Conservation (phyloP, 2,113 vertebrate species). For the Albula goreensis region DNA sequence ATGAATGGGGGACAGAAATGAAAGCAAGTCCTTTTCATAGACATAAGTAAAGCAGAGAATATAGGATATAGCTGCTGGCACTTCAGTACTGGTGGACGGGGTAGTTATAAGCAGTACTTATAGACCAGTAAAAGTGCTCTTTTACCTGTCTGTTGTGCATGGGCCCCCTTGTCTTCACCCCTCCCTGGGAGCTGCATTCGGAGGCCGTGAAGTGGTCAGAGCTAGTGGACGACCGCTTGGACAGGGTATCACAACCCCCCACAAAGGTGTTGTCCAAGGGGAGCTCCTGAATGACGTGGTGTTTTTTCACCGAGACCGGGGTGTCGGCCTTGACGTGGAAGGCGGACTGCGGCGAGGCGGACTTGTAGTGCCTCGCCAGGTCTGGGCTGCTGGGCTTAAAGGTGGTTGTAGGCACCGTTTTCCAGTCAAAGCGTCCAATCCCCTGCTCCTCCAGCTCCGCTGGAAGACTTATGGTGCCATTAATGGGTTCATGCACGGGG, state of each 20-base stretch:
- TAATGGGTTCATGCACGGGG: conserved; percentile 96
- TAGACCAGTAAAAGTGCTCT: conserved; percentile 99
- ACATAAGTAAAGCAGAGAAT: conserved; percentile 61
- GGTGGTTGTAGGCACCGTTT: conserved; percentile 90
- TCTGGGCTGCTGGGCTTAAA: conserved; percentile 98
- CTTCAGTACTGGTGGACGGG: conserved; percentile 94
- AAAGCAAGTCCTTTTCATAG: conserved; percentile 43
- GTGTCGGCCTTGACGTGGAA: conserved; percentile 99
- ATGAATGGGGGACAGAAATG: conserved; percentile 22
- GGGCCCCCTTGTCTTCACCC: conserved; percentile 99
- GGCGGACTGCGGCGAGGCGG: conserved; percentile 94
- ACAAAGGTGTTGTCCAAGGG: conserved; percentile 99
- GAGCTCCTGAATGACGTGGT: conserved; percentile 99
- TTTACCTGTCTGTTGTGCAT: conserved; percentile 99
- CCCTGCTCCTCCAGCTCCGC: conserved; percentile 96
- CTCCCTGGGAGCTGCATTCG: conserved; percentile 99
- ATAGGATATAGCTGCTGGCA: conserved; percentile 74
- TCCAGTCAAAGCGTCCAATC: conserved; percentile 98
- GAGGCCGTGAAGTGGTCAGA: conserved; percentile 99
- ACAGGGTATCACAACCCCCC: conserved; percentile 97
- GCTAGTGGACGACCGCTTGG: conserved; percentile 98
- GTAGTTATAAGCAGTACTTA: conserved; percentile 99
- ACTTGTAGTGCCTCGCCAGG: conserved; percentile 98
- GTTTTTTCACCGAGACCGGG: conserved; percentile 97
- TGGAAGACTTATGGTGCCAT: conserved; percentile 95